Evolutionary conservation across 1,140 invertebrate species (phyloP).

Genomic region (Drosophila repleta): DNA sequence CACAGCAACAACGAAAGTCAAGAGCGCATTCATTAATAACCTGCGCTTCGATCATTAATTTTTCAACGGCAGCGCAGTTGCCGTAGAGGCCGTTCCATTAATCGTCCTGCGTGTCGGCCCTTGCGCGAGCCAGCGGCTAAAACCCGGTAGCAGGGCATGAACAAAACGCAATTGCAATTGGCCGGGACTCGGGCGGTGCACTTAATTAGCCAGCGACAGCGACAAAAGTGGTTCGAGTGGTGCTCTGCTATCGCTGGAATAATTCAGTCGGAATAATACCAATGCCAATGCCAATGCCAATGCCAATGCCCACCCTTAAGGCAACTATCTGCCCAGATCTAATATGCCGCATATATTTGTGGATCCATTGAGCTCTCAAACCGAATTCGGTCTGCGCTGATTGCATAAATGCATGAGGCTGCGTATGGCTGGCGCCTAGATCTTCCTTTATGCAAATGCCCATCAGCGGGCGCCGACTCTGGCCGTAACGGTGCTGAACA

Average conservation of each 20-base stretch:
- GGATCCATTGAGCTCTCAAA: conserved; percentile 33
- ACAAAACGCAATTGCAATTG: conserved; percentile 51
- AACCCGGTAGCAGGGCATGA: conserved; percentile 39
- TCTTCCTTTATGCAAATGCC: conserved; percentile 73
- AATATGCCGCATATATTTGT: neutral
- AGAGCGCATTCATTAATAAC: conserved; percentile 73
- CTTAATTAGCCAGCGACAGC: conserved; percentile 22
- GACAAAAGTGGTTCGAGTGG: no score
- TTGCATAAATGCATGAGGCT: conserved; percentile 46
- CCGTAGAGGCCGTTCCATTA: conserved; percentile 64
- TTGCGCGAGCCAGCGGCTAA: conserved; percentile 12
- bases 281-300: neutral
- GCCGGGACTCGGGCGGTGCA: neutral
- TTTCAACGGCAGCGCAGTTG: conserved; percentile 58
- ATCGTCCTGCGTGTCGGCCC: conserved; percentile 47
- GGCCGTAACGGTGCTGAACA: conserved; percentile 74
- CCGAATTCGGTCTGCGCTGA: conserved; percentile 32
- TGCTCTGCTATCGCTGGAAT: no score
- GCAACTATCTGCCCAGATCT: no score
- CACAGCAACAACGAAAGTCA: conserved; percentile 14
- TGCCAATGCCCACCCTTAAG: neutral
- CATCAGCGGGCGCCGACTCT: conserved; percentile 13
- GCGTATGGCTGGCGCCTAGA: conserved; percentile 32
- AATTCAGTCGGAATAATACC: neutral
- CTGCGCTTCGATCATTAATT: conserved; percentile 73